Percentiles rank a stretch among this genome's conserved stretches.
These are phyloP conservation scores for Cephus pygmeus DNA, from an alignment of 2,888 invertebrate genomes.

Conservation along the genomic window DNA sequence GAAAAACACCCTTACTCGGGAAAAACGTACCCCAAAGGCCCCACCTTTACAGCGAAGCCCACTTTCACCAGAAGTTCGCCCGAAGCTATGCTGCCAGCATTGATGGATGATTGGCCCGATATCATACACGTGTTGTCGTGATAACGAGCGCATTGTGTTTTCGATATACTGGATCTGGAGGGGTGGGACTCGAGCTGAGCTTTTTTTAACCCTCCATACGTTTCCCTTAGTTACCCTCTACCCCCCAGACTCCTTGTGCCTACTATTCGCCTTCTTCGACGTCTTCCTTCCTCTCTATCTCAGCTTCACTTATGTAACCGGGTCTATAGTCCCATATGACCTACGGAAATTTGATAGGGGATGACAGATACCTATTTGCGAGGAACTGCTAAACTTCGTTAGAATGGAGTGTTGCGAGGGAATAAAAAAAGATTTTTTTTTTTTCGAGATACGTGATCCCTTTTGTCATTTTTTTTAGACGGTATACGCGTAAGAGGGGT, in stretches of 20 bases:
- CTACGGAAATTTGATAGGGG: constrained; percentile 4
- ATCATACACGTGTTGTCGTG: constrained; percentile 23
- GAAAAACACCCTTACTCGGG: not conserved
- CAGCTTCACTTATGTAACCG: not conserved
- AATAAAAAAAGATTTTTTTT: not conserved
- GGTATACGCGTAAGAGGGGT: not conserved
- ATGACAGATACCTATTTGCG: not conserved
- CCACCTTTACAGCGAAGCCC: constrained; percentile 20
- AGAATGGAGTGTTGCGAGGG: not conserved
- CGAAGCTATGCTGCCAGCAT: constrained; percentile 13
- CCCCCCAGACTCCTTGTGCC: not conserved
- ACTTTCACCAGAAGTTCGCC: constrained; percentile 9
- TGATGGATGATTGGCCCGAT: constrained; percentile 22
- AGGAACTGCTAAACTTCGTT: not conserved
- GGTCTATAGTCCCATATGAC: not conserved
- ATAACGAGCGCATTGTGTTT: constrained; percentile 24
- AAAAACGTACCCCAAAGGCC: not conserved
- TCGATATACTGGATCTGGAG: not conserved
- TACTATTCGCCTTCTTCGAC: not conserved
- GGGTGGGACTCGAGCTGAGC: not conserved
- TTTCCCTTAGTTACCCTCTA: not conserved
- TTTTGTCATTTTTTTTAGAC: not conserved
- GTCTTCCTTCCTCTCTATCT: not conserved
- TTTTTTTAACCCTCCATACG: not conserved
- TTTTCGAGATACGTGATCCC: not conserved